Conservation (phyloP, 2,888 invertebrate species). For the Cerceris ruficornis region DNA sequence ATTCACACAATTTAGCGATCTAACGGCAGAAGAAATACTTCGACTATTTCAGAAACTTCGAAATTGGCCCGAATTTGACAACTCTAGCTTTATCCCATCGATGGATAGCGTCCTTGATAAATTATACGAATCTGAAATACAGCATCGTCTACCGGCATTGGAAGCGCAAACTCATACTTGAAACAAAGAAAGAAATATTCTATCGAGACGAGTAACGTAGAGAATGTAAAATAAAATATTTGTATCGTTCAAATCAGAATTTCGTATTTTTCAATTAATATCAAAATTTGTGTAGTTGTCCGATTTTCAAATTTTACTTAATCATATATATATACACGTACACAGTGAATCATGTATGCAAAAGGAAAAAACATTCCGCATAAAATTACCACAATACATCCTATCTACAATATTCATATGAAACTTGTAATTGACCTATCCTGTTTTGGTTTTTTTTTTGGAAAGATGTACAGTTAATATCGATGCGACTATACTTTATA, state of each 20-base stretch:
- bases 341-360: neutral
- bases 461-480: neutral
- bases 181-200: too few species aligned
- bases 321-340: neutral
- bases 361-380: neutral
- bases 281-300: neutral
- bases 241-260: neutral
- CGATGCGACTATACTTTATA: neutral
- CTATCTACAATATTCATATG: neutral
- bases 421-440: neutral
- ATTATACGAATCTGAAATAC: neutral
- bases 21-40: conserved; percentile 85
- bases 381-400: neutral
- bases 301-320: neutral
- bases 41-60: conserved; percentile 85
- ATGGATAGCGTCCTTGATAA: neutral
- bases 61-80: conserved; percentile 61
- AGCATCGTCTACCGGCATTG: too few species aligned
- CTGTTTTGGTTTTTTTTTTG: neutral
- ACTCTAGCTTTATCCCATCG: conserved; percentile 13
- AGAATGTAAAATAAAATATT: too few species aligned
- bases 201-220: too few species aligned
- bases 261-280: neutral
- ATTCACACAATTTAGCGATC: conserved; percentile 88
- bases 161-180: too few species aligned